Base-by-base conservation (phyloP, 2,888 invertebrate genomes). In the Gastrophysa polygoni region DNA sequence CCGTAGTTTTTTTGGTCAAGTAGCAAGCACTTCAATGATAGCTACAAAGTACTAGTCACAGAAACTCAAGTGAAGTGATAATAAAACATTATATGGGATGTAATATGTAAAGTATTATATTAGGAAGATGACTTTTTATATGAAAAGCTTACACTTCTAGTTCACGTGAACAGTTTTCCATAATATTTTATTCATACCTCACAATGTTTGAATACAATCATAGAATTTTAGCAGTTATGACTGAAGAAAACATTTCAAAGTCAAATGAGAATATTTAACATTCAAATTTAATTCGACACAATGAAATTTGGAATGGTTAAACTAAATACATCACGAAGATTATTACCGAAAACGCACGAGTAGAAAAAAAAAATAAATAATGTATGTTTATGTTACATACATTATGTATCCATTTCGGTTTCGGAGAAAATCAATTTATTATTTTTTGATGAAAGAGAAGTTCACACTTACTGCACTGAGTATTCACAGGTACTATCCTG, bases 401-500 rank as follows among this genome's bases (percentile, higher is more conserved):
- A 32, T 47, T n/a, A 16, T n/a, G n/a, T n/a, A n/a, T n/a, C n/a
- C n/a, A n/a, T n/a, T n/a, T n/a, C n/a, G n/a, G n/a, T n/a, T n/a
- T n/a, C n/a, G n/a, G n/a, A n/a, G n/a, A n/a, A n/a, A n/a, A n/a
- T n/a, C n/a, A n/a, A n/a, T n/a, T n/a, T n/a, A n/a, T n/a, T n/a
- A n/a, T n/a, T n/a, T n/a, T n/a, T n/a, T n/a, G n/a, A n/a, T n/a
- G n/a, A n/a, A n/a, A n/a, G n/a, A n/a, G n/a, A n/a, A 24, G 24
- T 3, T 24, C 4, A 24, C 4, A 63, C 68, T 68, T 62, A 68
- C 68, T 60, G 32, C 52, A 44, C 18, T 57, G 57, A 46, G 78
- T 77, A 60, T 78, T 83, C 64, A 85, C 75, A 17, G 88, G 87
- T 78, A 85, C 84, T 73, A 87, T 85, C 75, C 86, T 82, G 60